Evolutionary conservation across 2,113 vertebrate genomes (phyloP), one percentile per base, ranked within the genome.

Genomic region (Silurus asotus): DNA sequence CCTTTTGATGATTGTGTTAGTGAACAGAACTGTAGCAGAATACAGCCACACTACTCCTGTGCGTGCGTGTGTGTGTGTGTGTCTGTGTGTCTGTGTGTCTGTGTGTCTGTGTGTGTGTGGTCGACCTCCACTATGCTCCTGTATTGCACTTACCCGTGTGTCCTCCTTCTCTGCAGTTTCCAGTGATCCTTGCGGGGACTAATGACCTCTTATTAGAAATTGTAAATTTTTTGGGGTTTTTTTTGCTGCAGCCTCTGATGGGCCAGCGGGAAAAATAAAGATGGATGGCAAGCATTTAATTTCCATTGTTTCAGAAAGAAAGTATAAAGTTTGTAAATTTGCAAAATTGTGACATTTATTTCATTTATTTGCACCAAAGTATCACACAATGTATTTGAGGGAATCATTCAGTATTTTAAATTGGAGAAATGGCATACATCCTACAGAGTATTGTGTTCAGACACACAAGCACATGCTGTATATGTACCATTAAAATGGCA

Each of bases 241-340:
- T 25, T 55, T 23, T 65, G 87, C 72, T 17, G n/a, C 48, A 76
- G 78, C 19, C 17, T 88, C 56, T 77, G 64, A 86, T 76, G 64
- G 70, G 53, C 78, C 25, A 62, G 81, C 61, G 25, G 23, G 20
- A 19, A 88, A 55, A 20, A 70, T n/a, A 65, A 59, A 48, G 14
- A 76, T 78, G 62, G 49, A 85, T 83, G 74, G 56, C 64, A 84
- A 70, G 65, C 61, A 78, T 83, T 88, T 84, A 45, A 72, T 87
- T 86, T 88, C 25, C 82, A 62, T 84, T 65, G 49, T 87, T 88
- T 87, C 67, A n/a, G 79, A 85, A 90, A 80, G 70, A 82, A 84
- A 82, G 65, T 86, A 90, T 90, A 87, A 90, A 90, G 49, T 85
- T 80, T 87, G 80, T 88, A 90, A 59, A 88, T 87, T 87, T 88